Evolutionary conservation across 2,888 invertebrate genomes (phyloP).

Genomic region (Epinotia demarniana): DNA sequence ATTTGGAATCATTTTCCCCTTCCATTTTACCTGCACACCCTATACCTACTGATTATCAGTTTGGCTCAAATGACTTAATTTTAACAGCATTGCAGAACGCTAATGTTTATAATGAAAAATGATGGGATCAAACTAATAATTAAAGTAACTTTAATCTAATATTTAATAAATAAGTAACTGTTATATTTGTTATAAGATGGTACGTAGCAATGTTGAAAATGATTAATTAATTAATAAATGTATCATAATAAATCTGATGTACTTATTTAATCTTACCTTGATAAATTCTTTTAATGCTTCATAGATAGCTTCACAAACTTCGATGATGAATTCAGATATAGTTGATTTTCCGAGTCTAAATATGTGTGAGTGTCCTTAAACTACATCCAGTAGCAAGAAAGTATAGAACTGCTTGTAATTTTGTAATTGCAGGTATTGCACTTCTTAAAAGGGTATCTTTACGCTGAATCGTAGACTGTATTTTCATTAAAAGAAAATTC

Average conservation of each 20-base stretch:
- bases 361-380: conserved; percentile 50
- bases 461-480: conserved; percentile 28
- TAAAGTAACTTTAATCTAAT: conserved; percentile 12
- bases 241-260: conserved; percentile 35
- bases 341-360: conserved; percentile 51
- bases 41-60: conserved; percentile 13
- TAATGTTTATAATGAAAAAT: conserved; percentile 13
- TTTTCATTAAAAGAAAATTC: conserved; percentile 4
- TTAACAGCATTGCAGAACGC: conserved; percentile 29
- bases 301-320: conserved; percentile 51
- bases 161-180: conserved; percentile 26
- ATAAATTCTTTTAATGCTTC: conserved; percentile 49
- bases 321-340: conserved; percentile 50
- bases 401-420: conserved; percentile 47
- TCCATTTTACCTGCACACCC: conserved; percentile 4
- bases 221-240: conserved; percentile 14
- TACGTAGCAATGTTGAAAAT: conserved; percentile 40
- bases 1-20: conserved; percentile 19
- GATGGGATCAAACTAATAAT: conserved; percentile 38
- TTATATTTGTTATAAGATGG: conserved; percentile 27
- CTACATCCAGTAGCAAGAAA: conserved; percentile 51
- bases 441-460: conserved; percentile 30
- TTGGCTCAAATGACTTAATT: conserved; percentile 17
- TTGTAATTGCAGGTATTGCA: conserved; percentile 13
- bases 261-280: conserved; percentile 49